Conservation (phyloP, 2,888 invertebrate genomes). For the Drosophila kambysellisi region DNA sequence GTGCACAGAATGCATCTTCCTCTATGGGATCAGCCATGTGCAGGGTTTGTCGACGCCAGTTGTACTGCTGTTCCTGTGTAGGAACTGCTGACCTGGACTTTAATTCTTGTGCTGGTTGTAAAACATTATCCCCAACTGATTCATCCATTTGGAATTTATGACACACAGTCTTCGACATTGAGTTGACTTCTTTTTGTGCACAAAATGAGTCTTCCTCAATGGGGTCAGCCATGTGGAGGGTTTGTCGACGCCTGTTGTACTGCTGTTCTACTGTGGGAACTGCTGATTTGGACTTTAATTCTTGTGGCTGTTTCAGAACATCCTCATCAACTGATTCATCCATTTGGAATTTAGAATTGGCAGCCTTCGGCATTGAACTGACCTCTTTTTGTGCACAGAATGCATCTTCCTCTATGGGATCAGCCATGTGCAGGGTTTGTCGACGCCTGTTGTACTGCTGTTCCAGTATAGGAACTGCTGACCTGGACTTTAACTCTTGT, state of each 20-base stretch:
- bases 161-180: accelerated
- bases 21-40: constrained; percentile 13
- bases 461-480: not conserved
- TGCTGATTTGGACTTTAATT: not conserved
- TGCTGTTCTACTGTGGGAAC: not conserved
- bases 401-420: not conserved
- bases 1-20: constrained; percentile 18
- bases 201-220: not conserved
- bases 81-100: not conserved
- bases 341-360: not conserved
- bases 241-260: constrained; percentile 12
- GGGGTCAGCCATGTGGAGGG: not conserved
- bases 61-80: not conserved
- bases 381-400: not conserved
- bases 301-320: not conserved
- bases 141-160: not conserved
- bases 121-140: not conserved
- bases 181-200: not conserved
- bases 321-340: constrained; percentile 9
- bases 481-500: not conserved
- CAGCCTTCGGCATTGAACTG: not conserved
- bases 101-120: not conserved
- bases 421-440: not conserved
- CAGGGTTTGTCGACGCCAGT: constrained; percentile 10
- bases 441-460: not conserved